Conservation (phyloP, 2,888 invertebrate genomes). For the Eurois occulta region DNA sequence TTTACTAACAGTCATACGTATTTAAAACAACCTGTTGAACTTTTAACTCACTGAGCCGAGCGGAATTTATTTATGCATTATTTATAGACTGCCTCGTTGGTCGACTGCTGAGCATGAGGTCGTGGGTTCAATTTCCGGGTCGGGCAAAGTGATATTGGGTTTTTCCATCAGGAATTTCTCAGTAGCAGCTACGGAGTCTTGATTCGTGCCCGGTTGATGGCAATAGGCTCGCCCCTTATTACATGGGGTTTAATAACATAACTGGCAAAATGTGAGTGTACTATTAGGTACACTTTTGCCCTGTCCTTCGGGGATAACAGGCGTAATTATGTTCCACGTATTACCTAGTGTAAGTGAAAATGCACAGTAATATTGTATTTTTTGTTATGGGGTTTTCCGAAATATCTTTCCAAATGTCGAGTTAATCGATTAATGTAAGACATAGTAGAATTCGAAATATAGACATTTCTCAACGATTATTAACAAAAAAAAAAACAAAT, state of each 20-base stretch:
- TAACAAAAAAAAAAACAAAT: no score
- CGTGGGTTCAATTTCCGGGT: not conserved
- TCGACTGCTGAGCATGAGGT: not conserved
- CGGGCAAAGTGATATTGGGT: not conserved
- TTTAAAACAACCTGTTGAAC: not conserved
- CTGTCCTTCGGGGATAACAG: not conserved
- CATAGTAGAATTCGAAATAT: not conserved
- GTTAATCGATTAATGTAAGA: not conserved
- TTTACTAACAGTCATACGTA: not conserved
- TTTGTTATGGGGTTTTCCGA: not conserved
- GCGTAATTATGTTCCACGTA: not conserved
- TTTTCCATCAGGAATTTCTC: not conserved
- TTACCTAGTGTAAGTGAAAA: not conserved
- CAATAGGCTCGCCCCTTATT: not conserved
- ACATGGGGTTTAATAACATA: not conserved
- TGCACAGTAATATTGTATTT: not conserved
- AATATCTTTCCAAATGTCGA: not conserved
- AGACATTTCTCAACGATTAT: no score
- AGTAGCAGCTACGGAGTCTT: not conserved
- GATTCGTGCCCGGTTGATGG: not conserved
- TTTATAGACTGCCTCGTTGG: not conserved
- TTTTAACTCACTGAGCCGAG: not conserved
- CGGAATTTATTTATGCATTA: not conserved
- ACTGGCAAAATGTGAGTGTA: not conserved
- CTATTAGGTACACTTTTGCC: not conserved